Evolutionary conservation across 2,797 vertebrate genomes (phyloP).

Genomic region (Acipenser transmontanus): DNA sequence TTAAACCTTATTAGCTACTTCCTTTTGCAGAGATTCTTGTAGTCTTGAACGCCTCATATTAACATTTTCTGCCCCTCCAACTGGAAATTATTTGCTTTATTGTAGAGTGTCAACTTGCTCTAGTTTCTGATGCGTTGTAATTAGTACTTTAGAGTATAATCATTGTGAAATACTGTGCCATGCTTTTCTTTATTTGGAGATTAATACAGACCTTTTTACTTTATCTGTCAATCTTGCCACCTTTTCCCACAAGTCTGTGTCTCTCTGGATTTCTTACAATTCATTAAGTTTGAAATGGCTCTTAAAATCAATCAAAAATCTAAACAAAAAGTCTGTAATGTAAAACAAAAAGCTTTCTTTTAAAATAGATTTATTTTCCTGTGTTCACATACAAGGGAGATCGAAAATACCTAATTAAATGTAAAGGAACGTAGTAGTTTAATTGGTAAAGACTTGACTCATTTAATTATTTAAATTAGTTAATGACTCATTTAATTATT

Average conservation of each 20-base stretch:
- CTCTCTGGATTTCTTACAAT: constrained; percentile 69
- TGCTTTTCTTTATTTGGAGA: constrained; percentile 89
- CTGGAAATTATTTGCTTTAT: constrained; percentile 99
- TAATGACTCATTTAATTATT: too few relatives aligned
- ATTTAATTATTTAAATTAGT: too few relatives aligned
- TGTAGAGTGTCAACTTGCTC: constrained; percentile 97
- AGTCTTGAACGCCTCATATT: constrained; percentile 97
- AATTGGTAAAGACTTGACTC: too few relatives aligned
- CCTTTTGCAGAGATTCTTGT: constrained; percentile 97
- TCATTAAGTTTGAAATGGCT: constrained; percentile 82
- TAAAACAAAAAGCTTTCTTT: neutral
- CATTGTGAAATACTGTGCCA: constrained; percentile 78
- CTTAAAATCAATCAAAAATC: constrained; percentile 72
- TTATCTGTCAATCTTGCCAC: constrained; percentile 66
- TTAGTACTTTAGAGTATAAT: constrained; percentile 98
- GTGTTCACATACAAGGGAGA: too few relatives aligned
- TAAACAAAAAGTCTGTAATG: too few relatives aligned
- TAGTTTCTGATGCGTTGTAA: constrained; percentile 91
- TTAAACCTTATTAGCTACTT: constrained; percentile 99
- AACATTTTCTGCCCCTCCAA: constrained; percentile 97
- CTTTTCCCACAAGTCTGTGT: constrained; percentile 55
- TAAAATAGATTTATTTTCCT: neutral
- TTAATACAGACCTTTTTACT: constrained; percentile 81
- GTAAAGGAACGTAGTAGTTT: too few relatives aligned
- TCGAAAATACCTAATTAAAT: too few relatives aligned